Conservation (phyloP, 2,888 invertebrate species). For the Eilema griseolum region DNA sequence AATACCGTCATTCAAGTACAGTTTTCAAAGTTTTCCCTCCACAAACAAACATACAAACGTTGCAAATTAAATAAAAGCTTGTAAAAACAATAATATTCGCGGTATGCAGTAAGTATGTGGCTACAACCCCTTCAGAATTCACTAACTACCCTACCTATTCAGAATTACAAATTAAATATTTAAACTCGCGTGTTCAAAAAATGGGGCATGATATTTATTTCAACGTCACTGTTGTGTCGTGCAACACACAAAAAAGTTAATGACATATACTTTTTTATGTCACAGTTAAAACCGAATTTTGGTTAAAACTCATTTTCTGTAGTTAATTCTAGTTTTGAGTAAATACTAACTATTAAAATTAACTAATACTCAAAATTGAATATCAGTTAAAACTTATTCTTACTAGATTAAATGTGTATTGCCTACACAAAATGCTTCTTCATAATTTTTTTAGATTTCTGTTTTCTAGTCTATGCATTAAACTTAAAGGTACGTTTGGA, state of each 20-base stretch:
- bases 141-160: conserved; percentile 25
- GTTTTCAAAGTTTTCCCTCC: not conserved
- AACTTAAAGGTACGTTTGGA: too few relatives aligned
- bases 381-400: too few relatives aligned
- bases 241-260: not conserved
- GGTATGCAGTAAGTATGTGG: not conserved
- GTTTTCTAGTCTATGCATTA: too few relatives aligned
- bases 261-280: not conserved
- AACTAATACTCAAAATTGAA: too few relatives aligned
- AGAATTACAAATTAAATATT: conserved; percentile 47
- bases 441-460: too few relatives aligned
- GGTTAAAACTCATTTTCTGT: too few relatives aligned
- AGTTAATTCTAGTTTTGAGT: too few relatives aligned
- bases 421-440: too few relatives aligned
- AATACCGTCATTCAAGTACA: too few relatives aligned
- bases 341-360: too few relatives aligned
- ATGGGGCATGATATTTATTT: not conserved
- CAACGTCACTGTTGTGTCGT: conserved; percentile 5
- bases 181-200: conserved; percentile 18
- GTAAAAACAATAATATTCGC: conserved; percentile 4
- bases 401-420: too few relatives aligned
- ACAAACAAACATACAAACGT: not conserved
- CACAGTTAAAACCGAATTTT: too few relatives aligned
- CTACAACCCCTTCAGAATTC: conserved; percentile 24
- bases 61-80: not conserved